phyloP scores from a whole-genome alignment of 2,797 vertebrate species.

The Coregonus ussuriensis region DNA sequence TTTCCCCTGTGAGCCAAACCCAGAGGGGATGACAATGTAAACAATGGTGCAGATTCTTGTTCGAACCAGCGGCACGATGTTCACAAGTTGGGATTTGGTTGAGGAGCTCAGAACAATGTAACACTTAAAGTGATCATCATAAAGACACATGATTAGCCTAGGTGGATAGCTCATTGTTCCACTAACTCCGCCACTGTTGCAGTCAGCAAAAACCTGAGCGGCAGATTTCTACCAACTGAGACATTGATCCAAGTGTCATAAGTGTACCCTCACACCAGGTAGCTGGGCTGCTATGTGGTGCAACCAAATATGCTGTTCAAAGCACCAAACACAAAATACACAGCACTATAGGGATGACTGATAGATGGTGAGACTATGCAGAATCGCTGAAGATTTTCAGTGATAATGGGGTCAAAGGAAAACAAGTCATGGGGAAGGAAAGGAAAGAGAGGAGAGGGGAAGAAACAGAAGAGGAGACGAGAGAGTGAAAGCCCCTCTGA shows the following conservation, averaged over 20 bases:
- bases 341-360: neutral
- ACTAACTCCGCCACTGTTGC: slow-evolving; percentile 10
- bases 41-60: slow-evolving; percentile 70
- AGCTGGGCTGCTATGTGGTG: slow-evolving; percentile 13
- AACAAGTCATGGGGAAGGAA: neutral
- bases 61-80: slow-evolving; percentile 66
- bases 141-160: slow-evolving; percentile 63
- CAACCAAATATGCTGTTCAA: slow-evolving; percentile 4
- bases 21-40: slow-evolving; percentile 70
- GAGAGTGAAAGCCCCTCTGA: slow-evolving; percentile 52
- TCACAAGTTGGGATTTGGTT: slow-evolving; percentile 71
- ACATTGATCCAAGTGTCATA: slow-evolving; percentile 11
- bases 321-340: neutral
- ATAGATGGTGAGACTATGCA: neutral
- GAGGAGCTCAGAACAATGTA: slow-evolving; percentile 58
- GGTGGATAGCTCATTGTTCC: slow-evolving; percentile 53
- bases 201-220: slow-evolving; percentile 25
- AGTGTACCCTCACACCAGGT: slow-evolving; percentile 2
- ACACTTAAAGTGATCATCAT: slow-evolving; percentile 53
- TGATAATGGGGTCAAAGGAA: neutral
- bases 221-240: slow-evolving; percentile 27
- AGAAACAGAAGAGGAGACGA: slow-evolving; percentile 33
- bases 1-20: slow-evolving; percentile 56
- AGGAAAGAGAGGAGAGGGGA: slow-evolving; percentile 40
- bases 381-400: neutral